Evolutionary conservation across 2,888 invertebrate genomes (phyloP), one percentile per base, ranked within the genome.

Genomic region (Bembecia ichneumoniformis): DNA sequence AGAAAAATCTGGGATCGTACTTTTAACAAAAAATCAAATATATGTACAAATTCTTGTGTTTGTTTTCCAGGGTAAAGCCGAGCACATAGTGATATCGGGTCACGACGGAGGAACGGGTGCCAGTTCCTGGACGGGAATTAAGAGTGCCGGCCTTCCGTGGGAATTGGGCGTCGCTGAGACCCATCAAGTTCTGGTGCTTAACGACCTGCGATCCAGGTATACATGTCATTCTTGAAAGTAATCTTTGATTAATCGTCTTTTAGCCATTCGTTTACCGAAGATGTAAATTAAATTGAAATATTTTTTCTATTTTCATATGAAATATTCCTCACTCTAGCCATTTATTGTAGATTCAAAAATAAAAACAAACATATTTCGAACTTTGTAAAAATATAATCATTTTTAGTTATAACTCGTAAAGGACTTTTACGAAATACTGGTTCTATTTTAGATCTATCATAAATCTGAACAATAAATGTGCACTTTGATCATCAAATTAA

Each of bases 31-130:
- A 28, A 40, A 1, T 35, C 9, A 45, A n/a, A 11, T 10, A 13
- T 35, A 15, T 28, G 17, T 40, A n/a, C 14, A 36, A n/a, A 10
- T 20, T 20, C 28, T 9, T 9, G 9, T 28, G 20, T 20, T 28
- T 28, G 28, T 28, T 28, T 28, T 7, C 3, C n/a, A 95, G 94
- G 97, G 97, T 47, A 99, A 99, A 86, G 98, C 98, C 0, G 99
- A 99, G 71, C 99, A 99, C 79, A 96, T 99, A 62, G 97, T 97
- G 20, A 98, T 99, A 59, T 98, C 98, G 0, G 99, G 99, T 0
- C 99, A 99, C 82, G 99, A 99, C 86, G 99, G 99, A 54, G 99
- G 99, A 49, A 99, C 99, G 13, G 99, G 99, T 35, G 99, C 99
- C 46, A 96, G 96, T 71, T 97, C 97, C 51, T 99, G 99, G 99